Evolutionary conservation across 2,888 invertebrate species (phyloP).

Genomic region (Sesia apiformis): DNA sequence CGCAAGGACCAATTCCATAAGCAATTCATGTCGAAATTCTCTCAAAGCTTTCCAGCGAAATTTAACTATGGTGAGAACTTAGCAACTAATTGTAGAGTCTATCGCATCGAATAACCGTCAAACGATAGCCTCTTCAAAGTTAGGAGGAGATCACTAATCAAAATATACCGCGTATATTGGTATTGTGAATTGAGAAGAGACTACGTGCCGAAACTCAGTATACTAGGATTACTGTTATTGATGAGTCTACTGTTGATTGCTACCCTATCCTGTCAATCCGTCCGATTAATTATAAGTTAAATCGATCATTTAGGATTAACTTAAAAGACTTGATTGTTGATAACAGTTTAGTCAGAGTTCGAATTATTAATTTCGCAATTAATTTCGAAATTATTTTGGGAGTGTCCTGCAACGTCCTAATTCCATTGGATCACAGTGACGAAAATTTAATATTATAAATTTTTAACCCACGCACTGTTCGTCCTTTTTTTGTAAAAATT

Average conservation of each 20-base stretch:
- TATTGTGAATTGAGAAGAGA: not conserved
- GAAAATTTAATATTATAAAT: no score
- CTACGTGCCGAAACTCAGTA: not conserved
- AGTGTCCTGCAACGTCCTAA: no score
- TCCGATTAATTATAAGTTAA: slow-evolving; percentile 1
- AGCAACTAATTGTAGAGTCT: no score
- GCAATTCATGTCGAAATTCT: no score
- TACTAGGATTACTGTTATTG: not conserved
- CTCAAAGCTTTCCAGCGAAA: no score
- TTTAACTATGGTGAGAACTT: no score
- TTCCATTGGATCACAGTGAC: no score
- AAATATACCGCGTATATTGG: not conserved
- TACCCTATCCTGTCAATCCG: slow-evolving; percentile 1
- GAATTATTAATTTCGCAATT: not conserved
- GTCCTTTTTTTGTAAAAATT: no score
- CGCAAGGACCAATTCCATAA: no score
- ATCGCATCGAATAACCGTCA: not conserved
- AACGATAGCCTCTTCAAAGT: not conserved
- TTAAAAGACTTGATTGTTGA: not conserved
- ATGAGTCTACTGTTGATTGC: slow-evolving; percentile 3
- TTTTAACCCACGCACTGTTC: no score
- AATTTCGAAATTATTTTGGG: not conserved
- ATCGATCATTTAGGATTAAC: not conserved
- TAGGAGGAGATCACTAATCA: not conserved
- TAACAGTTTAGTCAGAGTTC: not conserved